A percentile compares a stretch with the other conserved stretches of the same genome.
Conservation (phyloP, 2,797 vertebrate genomes). For the Bradypodion pumilum region DNA sequence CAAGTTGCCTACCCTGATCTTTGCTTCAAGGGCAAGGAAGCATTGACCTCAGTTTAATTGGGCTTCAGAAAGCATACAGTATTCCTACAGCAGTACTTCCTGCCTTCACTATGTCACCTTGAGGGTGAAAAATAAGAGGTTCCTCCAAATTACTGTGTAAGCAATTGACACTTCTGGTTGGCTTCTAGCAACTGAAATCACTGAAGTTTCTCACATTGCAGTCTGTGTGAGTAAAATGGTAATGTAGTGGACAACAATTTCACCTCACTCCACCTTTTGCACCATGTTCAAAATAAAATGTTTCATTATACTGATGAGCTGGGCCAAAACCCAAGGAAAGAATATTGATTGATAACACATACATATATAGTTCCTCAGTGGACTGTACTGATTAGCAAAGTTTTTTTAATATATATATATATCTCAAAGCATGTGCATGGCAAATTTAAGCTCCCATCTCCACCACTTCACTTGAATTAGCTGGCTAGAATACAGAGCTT, state of each 20-base stretch:
- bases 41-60: not conserved
- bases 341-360: not conserved
- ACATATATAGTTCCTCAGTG: not conserved
- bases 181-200: not conserved
- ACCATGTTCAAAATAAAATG: not conserved
- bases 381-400: not conserved
- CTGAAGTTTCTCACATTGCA: not conserved
- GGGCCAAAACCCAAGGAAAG: not conserved
- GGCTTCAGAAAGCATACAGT: not conserved
- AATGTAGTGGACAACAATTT: not conserved
- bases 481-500: not conserved
- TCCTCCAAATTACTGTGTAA: not conserved
- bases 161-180: not conserved
- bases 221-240: not conserved
- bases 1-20: too few species aligned
- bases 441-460: not conserved
- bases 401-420: too few species aligned
- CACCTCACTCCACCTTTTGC: not conserved
- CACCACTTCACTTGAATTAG: not conserved
- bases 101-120: not conserved
- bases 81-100: not conserved
- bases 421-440: not conserved
- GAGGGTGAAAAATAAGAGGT: not conserved
- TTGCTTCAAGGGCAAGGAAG: not conserved
- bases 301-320: not conserved